Evolutionary conservation across 2,797 vertebrate species (phyloP), one percentile per base, ranked within the genome.

Genomic region (Lepus oiostolus): DNA sequence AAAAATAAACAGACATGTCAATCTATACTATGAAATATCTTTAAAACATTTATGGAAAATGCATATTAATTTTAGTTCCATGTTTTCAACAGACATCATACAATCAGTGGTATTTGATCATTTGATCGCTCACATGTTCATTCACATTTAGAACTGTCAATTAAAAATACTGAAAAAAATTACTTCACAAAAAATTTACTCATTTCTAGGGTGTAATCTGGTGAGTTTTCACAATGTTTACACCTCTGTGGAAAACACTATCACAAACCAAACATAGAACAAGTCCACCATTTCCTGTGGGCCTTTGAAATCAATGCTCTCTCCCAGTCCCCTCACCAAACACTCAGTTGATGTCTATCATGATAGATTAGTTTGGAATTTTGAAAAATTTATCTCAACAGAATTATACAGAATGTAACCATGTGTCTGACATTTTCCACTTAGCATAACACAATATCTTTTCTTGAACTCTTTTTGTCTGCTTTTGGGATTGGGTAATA

Each of bases 271-370:
- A 72, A 77, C 35, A 84, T 60, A 58, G 67, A 88, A 60, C 21
- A 79, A 84, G 87, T 58, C 7, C 3, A 93, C 83, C 70, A 80
- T 67, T 88, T 91, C 16, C 54, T 88, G 30, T 24, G 47, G 86
- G 81, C 3, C 9, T 86, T 95, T 81, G 62, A 76, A 12, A 30
- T 62, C 30, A 85, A 35, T 52, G 30, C 26, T 84, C 17, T 47
- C 26, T 83, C n/a, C n/a, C 35, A 42, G 74, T 50, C 70, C 24
- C 24, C 35, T 5, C 50, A 63, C 19, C 19, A 84, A 79, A 19
- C 22, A 62, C 28, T 91, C 71, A 92, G 60, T 88, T 58, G 70
- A 88, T 68, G 85, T 88, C 13, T 92, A 38, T 83, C 35, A 42
- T 42, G n/a, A 62, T 21, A 74, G n/a, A 72, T 60, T 60, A 75